These are phyloP conservation scores for Drosophila navojoa DNA, from an alignment of 1,140 invertebrate species.

Conservation along the genomic window DNA sequence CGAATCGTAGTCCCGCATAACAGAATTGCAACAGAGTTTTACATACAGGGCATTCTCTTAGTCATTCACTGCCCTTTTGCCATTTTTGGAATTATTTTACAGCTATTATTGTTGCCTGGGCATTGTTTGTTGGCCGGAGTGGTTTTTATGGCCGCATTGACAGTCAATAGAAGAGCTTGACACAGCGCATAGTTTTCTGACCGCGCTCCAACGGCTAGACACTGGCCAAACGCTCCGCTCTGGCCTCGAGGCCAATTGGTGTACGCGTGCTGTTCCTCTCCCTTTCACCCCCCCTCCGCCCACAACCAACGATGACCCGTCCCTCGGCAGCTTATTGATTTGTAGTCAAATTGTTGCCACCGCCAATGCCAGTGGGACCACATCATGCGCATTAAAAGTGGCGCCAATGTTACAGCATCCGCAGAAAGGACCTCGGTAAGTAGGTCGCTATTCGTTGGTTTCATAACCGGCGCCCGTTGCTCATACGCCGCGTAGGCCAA, in stretches of 20 bases:
- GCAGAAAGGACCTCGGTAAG: conserved; percentile 19
- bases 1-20: background rate
- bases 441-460: conserved; percentile 37
- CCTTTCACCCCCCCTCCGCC: background rate
- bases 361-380: conserved; percentile 10
- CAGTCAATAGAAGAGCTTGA: conserved; percentile 45
- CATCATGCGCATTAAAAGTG: conserved; percentile 45
- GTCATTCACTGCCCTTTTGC: background rate
- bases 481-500: conserved; percentile 45
- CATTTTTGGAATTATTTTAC: conserved; percentile 5
- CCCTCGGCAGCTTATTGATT: conserved; percentile 55
- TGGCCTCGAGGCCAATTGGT: background rate
- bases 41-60: conserved; percentile 1
- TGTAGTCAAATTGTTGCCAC: conserved; percentile 68
- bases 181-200: conserved; percentile 42
- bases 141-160: conserved; percentile 65
- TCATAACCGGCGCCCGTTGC: conserved; percentile 33
- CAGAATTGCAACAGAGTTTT: background rate
- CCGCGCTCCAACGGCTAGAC: conserved; percentile 1
- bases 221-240: no score
- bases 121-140: conserved; percentile 40
- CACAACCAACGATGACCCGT: background rate
- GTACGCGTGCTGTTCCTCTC: background rate
- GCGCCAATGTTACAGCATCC: conserved; percentile 46
- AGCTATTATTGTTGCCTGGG: conserved; percentile 16